Base-by-base conservation (phyloP, 2,113 vertebrate species). In the Gavialis gangeticus region DNA sequence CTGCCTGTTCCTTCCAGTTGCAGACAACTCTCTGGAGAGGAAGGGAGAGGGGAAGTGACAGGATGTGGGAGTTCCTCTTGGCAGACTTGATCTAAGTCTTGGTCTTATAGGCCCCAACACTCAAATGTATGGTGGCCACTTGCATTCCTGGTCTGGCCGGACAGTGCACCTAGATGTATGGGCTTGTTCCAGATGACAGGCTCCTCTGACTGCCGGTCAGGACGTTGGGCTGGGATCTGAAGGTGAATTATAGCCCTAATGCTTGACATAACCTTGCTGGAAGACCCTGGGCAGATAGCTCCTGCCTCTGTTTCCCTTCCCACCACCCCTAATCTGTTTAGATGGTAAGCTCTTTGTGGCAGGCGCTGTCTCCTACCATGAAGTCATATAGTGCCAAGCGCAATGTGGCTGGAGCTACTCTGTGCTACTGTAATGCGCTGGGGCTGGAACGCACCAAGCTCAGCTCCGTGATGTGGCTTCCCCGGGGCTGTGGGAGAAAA, bases 11-110 rank as follows among this genome's bases (percentile, higher is more conserved):
- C 71, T 59, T 15, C 59, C 90, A 71, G 13, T 71, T 3, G 1
- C 17, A 12, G 64, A 27, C 75, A 91, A 75, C 78, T 84, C 96
- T 79, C 97, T 97, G 79, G 30, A 82, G 63, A 96, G 85, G 81
- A 79, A 94, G 8, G 6, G 94, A 92, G 46, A 83, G 82, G 0
- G 2, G 56, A 90, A 86, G 78, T 75, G 13, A 82, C 16, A 75
- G 73, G 1, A 75, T 37, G 13, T 24, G 10, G 91, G 84, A 79
- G 71, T 81, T 82, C 19, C 27, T 91, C 88, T 59, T 91, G 55
- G 78, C 60, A 57, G 37, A 3, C 66, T 79, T 84, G 27, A 85
- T 55, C 60, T 85, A 71, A 69, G 63, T 16, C 17, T 71, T 88
- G 57, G 67, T 83, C 81, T 88, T 82, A 27, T 22, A n/a, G 69